Percentiles rank a stretch among this genome's conserved stretches.
Evolutionary conservation across 1,140 invertebrate genomes (phyloP).

Genomic region (Drosophila teissieri): DNA sequence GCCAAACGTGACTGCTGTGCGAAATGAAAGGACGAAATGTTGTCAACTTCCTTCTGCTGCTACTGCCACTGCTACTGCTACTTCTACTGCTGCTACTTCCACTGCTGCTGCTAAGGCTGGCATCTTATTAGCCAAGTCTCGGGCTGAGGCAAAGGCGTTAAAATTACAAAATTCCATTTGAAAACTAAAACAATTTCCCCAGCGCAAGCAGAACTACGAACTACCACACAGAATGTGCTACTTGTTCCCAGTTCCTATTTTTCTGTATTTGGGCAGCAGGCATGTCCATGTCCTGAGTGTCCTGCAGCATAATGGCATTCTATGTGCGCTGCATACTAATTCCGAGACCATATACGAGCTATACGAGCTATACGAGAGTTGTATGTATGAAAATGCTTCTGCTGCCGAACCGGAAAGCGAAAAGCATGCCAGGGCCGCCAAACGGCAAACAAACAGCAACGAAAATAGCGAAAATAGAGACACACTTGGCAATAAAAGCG

Average conservation of each 20-base stretch:
- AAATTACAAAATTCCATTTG: conserved; percentile 83
- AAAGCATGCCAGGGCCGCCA: conserved; percentile 73
- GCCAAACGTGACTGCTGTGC: conserved; percentile 71
- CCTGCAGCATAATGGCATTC: conserved; percentile 79
- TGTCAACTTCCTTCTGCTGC: conserved; percentile 31
- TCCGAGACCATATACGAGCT: conserved; percentile 26
- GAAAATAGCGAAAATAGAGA: conserved; percentile 6
- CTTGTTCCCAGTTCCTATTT: conserved; percentile 45
- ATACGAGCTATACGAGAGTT: too few relatives aligned
- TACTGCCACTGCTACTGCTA: background rate
- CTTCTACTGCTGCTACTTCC: background rate
- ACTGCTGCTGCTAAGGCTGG: background rate
- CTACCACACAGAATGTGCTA: conserved; percentile 50
- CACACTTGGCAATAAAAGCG: conserved; percentile 22
- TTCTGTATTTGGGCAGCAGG: conserved; percentile 31
- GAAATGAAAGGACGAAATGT: conserved; percentile 46
- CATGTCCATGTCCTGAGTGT: conserved; percentile 69
- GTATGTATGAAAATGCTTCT: conserved; percentile 19
- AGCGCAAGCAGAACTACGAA: conserved; percentile 29
- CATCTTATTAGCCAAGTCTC: conserved; percentile 47
- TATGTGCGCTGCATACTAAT: conserved; percentile 81
- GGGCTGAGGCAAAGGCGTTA: conserved; percentile 63
- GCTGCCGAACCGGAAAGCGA: conserved; percentile 18
- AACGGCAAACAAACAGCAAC: conserved; percentile 22
- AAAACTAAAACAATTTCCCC: conserved; percentile 79